Evolutionary conservation across 2,113 vertebrate genomes (phyloP).

Genomic region (Myrmecobius fasciatus): DNA sequence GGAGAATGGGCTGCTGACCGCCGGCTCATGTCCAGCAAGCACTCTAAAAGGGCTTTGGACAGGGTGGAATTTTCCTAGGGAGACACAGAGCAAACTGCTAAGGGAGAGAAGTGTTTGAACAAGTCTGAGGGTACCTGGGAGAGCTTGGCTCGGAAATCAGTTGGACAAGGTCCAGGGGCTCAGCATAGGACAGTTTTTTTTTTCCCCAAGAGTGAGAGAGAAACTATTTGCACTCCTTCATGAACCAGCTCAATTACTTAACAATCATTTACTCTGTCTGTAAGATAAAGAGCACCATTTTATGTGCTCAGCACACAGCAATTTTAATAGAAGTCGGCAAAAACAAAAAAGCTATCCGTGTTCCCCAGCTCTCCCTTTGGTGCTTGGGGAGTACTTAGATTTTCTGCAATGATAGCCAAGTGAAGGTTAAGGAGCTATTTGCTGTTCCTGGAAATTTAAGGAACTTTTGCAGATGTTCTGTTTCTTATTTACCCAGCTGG

Average conservation of each 20-base stretch:
- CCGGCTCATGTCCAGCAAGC: constrained; percentile 32
- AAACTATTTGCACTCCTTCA: constrained; percentile 60
- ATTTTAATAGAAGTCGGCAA: constrained; percentile 30
- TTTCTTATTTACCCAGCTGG: constrained; percentile 43
- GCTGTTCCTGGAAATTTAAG: constrained; percentile 44
- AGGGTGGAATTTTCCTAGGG: constrained; percentile 42
- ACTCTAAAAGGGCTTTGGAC: constrained; percentile 8
- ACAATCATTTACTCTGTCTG: constrained; percentile 61
- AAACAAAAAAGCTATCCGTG: background rate
- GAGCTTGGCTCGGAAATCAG: constrained; percentile 23
- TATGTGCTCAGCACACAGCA: background rate
- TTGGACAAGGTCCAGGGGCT: constrained; percentile 65
- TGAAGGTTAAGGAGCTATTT: constrained; percentile 46
- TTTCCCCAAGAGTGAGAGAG: constrained; percentile 37
- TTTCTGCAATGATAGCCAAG: constrained; percentile 12
- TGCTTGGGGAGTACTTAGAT: constrained; percentile 28
- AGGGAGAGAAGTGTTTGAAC: constrained; percentile 67
- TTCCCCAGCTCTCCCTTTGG: background rate
- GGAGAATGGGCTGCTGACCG: background rate
- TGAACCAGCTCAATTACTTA: constrained; percentile 46
- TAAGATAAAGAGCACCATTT: background rate
- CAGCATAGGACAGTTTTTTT: constrained; percentile 59
- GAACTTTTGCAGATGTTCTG: constrained; percentile 39
- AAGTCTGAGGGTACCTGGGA: constrained; percentile 52
- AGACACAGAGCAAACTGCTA: constrained; percentile 52